Evolutionary conservation across 1,140 invertebrate species (phyloP), one percentile per base, ranked within the genome.

Genomic region (Microplitis demolitor): DNA sequence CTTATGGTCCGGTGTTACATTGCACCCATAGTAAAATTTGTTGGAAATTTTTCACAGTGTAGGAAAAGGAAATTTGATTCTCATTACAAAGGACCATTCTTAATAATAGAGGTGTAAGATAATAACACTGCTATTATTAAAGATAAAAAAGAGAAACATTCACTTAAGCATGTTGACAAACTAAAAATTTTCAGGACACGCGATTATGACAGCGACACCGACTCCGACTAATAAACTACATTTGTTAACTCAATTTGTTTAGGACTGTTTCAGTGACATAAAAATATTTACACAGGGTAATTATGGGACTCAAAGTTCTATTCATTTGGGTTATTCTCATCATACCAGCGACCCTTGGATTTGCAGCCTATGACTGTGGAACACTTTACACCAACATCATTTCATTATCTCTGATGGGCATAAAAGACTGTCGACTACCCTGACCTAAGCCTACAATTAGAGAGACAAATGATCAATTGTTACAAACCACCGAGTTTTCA

Each of bases 331-430:
- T n/a, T n/a, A n/a, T n/a, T n/a, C n/a, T n/a, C n/a, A n/a, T n/a
- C 6, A 37, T 37, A 37, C 35, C 3, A 6, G 35, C 35, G 3
- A 37, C 35, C 3, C 6, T 6, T 39, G 45, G 64, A 4, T 39
- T 66, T n/a, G n/a, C 58, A 8, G 53, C 56, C 14, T 73, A 73
- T n/a, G 66, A 73, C 24, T 73, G 72, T 14, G 60, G 66, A 4
- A n/a, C 35, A n/a, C 16, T 33, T 1, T 9, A 16, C 2, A 5
- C 53, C 33, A 73, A 73, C 24, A 34, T 69, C 3, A 73, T 66
- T 2, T 69, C 56, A 6, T 8, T 68, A 4, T 74, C 63, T 4
- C 8, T 68, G 5, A 3, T 63, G 4, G 60, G 66, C 6, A 34
- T 74, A 4, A 54, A 54, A 34, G 54, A 70, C 9, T 74, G 67